Base-by-base conservation (phyloP, 2,113 vertebrate species). In the Redunca redunca region DNA sequence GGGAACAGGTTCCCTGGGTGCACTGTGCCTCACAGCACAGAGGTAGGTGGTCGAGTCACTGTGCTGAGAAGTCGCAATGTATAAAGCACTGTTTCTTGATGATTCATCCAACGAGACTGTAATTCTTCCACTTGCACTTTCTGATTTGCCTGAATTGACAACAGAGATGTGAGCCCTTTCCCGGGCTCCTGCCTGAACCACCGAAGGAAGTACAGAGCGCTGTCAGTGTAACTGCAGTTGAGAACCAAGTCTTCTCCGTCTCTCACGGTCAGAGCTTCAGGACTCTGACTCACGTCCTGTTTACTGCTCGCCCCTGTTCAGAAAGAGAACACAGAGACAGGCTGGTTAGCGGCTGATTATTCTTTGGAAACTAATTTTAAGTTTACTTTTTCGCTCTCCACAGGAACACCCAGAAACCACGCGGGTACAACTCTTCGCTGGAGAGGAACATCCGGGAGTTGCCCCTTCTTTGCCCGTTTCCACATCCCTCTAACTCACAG, bases 221-320 rank as follows among this genome's bases (percentile, higher is more conserved):
- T 46, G 6, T 93, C 52, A 0, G 77, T 77, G 86, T 40, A 95
- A 90, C 3, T 93, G 90, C 94, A 96, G 46, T 64, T 91, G 89
- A 98, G 74, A 96, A 64, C 50, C 16, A 30, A 3, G 40, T 2
- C 46, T 0, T 81, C 67, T 91, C n/a, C 64, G 33, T 95, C 92
- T 7, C 1, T 3, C 19, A 71, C 15, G 40, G 0, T 43, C 94
- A 96, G 30, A 71, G 33, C 60, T 60, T 5, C 57, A 58, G 85
- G 57, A 57, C 28, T 97, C 77, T 97, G 97, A 16, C 17, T 67
- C 80, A 90, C 94, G 55, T 94, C 48, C 84, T 90, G 89, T 81
- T 96, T 46, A 23, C 92, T 43, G 80, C 43, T 96, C 28, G 74
- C 87, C 43, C 81, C 64, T 97, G 77, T 91, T 57, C 19, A 93